phyloP scores from a whole-genome alignment of 2,113 vertebrate species.

The Alectura lathami region DNA sequence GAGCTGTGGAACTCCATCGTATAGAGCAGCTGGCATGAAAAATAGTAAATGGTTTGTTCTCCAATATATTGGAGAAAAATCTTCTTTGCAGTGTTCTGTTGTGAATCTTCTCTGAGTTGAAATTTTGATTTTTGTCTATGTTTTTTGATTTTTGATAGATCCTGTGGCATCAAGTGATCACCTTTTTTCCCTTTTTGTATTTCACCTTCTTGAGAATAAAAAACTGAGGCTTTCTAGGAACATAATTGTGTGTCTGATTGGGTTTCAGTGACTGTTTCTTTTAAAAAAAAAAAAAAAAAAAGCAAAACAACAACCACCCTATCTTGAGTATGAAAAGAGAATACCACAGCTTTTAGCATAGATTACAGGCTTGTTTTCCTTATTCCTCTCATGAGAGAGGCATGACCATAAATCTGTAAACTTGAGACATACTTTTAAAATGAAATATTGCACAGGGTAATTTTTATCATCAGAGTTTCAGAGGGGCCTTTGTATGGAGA shows the following conservation, averaged over 20 bases:
- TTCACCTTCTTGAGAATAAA: neutral
- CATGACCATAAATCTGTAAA: neutral
- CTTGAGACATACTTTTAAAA: neutral
- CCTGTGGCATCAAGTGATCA: neutral
- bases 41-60: neutral
- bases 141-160: neutral
- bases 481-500: neutral
- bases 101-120: neutral
- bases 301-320: too few relatives aligned
- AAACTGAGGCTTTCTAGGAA: neutral
- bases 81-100: neutral
- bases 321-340: neutral
- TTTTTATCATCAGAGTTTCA: neutral
- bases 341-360: neutral
- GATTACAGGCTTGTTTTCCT: neutral
- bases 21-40: neutral
- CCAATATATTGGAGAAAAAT: neutral
- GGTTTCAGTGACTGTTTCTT: neutral
- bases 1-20: neutral
- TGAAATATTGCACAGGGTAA: neutral
- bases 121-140: neutral
- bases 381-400: neutral
- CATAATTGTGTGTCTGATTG: neutral
- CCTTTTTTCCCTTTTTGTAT: neutral
- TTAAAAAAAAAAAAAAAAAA: neutral